Evolutionary conservation across 1,140 invertebrate species (phyloP), one percentile per base, ranked within the genome.

Genomic region (Galleria mellonella): DNA sequence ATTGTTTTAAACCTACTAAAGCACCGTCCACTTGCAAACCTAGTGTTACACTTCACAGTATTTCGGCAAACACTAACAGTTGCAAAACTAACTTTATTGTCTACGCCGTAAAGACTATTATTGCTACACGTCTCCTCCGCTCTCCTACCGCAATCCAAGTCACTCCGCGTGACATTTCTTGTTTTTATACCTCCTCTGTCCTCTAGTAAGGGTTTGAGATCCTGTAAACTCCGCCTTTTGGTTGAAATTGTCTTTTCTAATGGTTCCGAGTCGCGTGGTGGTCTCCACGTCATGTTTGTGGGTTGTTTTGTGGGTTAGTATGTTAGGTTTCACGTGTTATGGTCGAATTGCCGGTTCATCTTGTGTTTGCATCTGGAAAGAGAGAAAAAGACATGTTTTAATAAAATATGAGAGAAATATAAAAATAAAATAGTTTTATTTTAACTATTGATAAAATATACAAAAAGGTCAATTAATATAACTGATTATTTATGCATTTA

Each of bases 121-220:
- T 66, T 65, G 61, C 63, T 70, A 71, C 29, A 48, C 17, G 17
- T 3, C 17, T 23, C 17, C 17, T 23, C 17, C n/a, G n/a, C n/a
- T 15, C n/a, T n/a, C 10, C 17, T 15, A 37, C 35, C 11, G 12
- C 14, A 5, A 17, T 38, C 41, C 2, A 23, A 2, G 17, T 23
- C 17, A 23, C 17, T 23, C 17, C 17, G 2, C 17, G 17, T 23
- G 36, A 40, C 52, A 35, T 46, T 43, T 56, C 46, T 63, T 43
- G 51, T 57, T 51, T 23, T 60, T 41, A 43, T 67, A 31, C 64
- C 67, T 56, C 77, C 81, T 84, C 81, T 82, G 51, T 84, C 81
- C 67, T 82, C 81, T 65, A 84, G 47, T 47, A 84, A 63, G 6
- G 68, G 66, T 74, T 77, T 79, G 41, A 79, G 68, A 48, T 83